These are phyloP conservation scores for Salminus brasiliensis DNA, from an alignment of 2,113 vertebrate species.

Conservation along the genomic window DNA sequence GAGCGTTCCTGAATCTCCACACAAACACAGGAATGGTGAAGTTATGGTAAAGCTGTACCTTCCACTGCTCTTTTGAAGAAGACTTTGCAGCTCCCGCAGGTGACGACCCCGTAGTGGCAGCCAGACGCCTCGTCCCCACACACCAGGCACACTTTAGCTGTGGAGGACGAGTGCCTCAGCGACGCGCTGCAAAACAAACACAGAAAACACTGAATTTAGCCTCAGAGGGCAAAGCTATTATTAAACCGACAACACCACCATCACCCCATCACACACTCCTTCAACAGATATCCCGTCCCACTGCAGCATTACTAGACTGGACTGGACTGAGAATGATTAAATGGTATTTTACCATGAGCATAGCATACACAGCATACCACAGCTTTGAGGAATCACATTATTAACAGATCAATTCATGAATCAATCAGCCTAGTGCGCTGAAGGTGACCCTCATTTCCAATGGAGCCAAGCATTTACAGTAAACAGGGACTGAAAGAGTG, in stretches of 20 bases:
- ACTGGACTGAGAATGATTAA: too few species aligned
- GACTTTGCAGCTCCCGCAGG: constrained; percentile 99
- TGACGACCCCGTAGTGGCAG: constrained; percentile 98
- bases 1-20: too few species aligned
- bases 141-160: constrained; percentile 97
- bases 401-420: too few species aligned
- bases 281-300: background rate
- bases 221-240: background rate
- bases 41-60: constrained; percentile 78
- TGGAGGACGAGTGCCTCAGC: constrained; percentile 91
- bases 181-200: constrained; percentile 82
- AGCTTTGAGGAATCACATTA: too few species aligned
- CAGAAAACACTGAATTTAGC: constrained; percentile 14
- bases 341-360: too few species aligned
- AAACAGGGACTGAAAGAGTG: too few species aligned
- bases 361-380: too few species aligned
- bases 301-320: too few species aligned
- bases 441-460: too few species aligned
- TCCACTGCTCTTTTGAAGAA: constrained; percentile 99
- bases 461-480: too few species aligned
- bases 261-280: constrained; percentile 22
- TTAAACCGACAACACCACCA: background rate
- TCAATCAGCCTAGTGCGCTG: too few species aligned
- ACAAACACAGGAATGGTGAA: background rate
- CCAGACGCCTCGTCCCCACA: constrained; percentile 98